Evolutionary conservation across 2,113 vertebrate species (phyloP).

Genomic region (Stictonetta naevosa): DNA sequence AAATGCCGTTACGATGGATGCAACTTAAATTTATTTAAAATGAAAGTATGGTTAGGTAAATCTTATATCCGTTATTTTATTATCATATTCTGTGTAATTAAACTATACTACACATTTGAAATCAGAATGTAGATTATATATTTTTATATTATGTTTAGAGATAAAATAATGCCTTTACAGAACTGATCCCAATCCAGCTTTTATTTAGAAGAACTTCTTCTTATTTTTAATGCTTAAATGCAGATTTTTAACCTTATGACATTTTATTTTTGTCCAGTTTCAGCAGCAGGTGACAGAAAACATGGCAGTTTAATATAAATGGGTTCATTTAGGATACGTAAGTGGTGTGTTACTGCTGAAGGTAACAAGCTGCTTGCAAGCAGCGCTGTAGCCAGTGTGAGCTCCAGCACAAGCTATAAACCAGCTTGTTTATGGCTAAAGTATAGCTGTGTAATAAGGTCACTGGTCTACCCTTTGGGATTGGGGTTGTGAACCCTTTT

Average conservation of each 20-base stretch:
- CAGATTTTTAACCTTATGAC: background rate
- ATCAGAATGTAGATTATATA: background rate
- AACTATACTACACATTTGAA: background rate
- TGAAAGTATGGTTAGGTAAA: background rate
- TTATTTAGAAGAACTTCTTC: background rate
- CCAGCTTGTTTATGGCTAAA: background rate
- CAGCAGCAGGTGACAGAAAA: background rate
- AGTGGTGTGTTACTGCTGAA: background rate
- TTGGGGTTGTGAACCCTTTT: slow-evolving; percentile 30
- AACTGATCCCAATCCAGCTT: background rate
- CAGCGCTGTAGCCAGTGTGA: background rate
- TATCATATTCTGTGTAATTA: background rate
- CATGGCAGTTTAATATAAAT: background rate
- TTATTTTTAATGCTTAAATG: background rate
- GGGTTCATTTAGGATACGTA: background rate
- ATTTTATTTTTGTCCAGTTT: background rate
- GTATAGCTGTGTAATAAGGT: background rate
- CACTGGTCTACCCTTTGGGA: background rate
- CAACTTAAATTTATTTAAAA: background rate
- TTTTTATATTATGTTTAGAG: background rate
- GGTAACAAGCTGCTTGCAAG: background rate
- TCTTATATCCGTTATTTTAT: background rate
- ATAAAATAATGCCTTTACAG: background rate
- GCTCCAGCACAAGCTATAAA: background rate
- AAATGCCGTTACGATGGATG: background rate